These are phyloP conservation scores for Pseudomugil tenellus DNA, from an alignment of 2,797 vertebrate genomes.

Conservation along the genomic window DNA sequence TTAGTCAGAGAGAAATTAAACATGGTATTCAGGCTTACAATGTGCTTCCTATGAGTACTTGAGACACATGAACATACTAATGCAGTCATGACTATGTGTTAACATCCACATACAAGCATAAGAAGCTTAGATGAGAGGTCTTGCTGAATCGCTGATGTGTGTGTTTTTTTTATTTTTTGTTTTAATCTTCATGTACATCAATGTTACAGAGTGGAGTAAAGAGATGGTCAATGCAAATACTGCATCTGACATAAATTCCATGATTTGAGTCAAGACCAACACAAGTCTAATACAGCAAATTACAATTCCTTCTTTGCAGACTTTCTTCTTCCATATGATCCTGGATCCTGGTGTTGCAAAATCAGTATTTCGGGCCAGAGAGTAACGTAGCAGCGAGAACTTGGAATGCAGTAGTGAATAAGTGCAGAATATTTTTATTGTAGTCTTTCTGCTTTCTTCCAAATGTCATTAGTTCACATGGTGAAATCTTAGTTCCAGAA, in stretches of 20 bases:
- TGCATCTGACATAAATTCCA: conserved; percentile 32
- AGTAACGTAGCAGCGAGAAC: conserved; percentile 19
- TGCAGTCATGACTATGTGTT: conserved; percentile 28
- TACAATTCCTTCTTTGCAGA: conserved; percentile 7
- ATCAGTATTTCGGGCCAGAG: conserved; percentile 1
- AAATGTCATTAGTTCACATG: conserved; percentile 58
- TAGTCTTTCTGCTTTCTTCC: conserved; percentile 27
- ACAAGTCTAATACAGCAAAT: conserved; percentile 15
- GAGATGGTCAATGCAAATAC: conserved; percentile 36
- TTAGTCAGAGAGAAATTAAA: conserved; percentile 41
- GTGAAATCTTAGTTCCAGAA: conserved; percentile 40
- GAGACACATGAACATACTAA: conserved; percentile 44
- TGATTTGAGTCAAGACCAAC: conserved; percentile 18
- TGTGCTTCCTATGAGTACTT: conserved; percentile 60
- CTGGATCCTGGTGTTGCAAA: conserved; percentile 1
- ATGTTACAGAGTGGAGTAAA: conserved; percentile 21
- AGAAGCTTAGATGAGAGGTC: conserved; percentile 71
- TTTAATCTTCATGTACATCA: conserved; percentile 51
- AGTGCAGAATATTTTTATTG: conserved; percentile 16
- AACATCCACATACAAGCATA: conserved; percentile 27
- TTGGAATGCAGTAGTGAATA: neutral
- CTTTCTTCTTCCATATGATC: conserved; percentile 3
- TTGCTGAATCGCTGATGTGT: conserved; percentile 65
- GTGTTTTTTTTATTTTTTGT: conserved; percentile 51
- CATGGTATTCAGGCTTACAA: conserved; percentile 61